phyloP scores from a whole-genome alignment of 1,140 invertebrate species.

The Rhysida immarginata region DNA sequence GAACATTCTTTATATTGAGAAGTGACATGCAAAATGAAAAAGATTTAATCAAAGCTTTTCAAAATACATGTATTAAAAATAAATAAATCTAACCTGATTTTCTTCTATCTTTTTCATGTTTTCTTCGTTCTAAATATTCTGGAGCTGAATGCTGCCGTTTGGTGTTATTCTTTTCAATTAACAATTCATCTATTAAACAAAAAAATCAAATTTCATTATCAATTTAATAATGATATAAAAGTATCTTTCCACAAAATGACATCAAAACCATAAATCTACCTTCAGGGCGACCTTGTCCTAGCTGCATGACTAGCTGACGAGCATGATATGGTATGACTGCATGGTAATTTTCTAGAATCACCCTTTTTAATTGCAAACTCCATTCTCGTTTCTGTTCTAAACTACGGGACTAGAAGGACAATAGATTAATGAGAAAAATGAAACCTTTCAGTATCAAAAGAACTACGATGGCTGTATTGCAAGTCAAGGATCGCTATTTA shows the following conservation, averaged over 20 bases:
- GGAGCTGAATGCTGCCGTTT: conserved; percentile 67
- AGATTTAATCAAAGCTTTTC: too few relatives aligned
- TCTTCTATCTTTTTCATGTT: conserved; percentile 48
- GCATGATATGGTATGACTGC: conserved; percentile 86
- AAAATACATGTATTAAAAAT: too few relatives aligned
- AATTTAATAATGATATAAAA: background rate
- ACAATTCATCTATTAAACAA: conserved; percentile 16
- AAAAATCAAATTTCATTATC: too few relatives aligned
- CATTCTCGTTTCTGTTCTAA: conserved; percentile 86
- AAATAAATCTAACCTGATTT: conserved; percentile 35
- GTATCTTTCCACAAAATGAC: background rate
- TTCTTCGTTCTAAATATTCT: conserved; percentile 69
- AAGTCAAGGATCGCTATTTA: background rate
- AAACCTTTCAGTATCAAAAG: background rate
- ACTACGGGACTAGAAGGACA: conserved; percentile 45
- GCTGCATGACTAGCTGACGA: conserved; percentile 75
- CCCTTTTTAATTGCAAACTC: conserved; percentile 74
- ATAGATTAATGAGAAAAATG: conserved; percentile 1
- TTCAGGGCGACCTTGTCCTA: conserved; percentile 61
- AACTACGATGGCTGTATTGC: background rate
- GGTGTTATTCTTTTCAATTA: conserved; percentile 37
- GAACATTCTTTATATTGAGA: too few relatives aligned
- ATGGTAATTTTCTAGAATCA: conserved; percentile 88
- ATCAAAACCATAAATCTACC: conserved; percentile 28
- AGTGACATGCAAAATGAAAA: too few relatives aligned